Base-by-base conservation (phyloP, 2,113 vertebrate genomes). In the Neoarius graeffei region DNA sequence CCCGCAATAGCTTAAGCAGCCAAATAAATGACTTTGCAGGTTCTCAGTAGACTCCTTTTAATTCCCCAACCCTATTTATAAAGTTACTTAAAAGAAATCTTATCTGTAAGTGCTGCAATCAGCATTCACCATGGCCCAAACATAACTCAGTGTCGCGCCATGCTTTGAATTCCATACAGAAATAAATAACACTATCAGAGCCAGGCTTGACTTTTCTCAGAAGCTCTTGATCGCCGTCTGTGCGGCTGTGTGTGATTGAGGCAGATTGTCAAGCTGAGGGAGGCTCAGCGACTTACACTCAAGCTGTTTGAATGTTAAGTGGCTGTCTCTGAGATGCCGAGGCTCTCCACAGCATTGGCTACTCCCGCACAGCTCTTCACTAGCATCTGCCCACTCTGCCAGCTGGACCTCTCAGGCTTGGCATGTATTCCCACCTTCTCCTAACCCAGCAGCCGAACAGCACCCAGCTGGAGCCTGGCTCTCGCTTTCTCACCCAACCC, bases 301-400 rank as follows among this genome's bases (percentile, higher is more conserved):
- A 67, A 84, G 84, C 86, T 81, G 86, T 86, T 84, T 84, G 59
- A 86, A 86, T 87, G 87, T 89, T 90, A 88, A 88, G 87, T 86
- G 89, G 30, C 20, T 85, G 85, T 84, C 64, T 88, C 64, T 77
- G 64, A 91, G 76, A 87, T 85, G 60, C 71, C 17, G 2, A 84
- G 77, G 74, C 84, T 27, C 73, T 81, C 35, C 15, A 64, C 10
- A 42, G 56, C 35, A 5, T 74, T 84, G 54, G 50, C 64, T 56
- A 7, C 19, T 83, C 81, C 57, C 62, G 20, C 52, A 48, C 54
- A 48, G 27, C 74, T 23, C 52, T 80, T 86, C 57, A 20, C 64
- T 60, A 67, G 57, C 88, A 89, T 89, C 89, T 90, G 69, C 89
- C 76, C 76, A 85, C 81, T 80, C 20, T 57, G 81, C 81, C 88